Evolutionary conservation across 2,888 invertebrate species (phyloP), one percentile per base, ranked within the genome.

Genomic region (Phytoseiulus persimilis): DNA sequence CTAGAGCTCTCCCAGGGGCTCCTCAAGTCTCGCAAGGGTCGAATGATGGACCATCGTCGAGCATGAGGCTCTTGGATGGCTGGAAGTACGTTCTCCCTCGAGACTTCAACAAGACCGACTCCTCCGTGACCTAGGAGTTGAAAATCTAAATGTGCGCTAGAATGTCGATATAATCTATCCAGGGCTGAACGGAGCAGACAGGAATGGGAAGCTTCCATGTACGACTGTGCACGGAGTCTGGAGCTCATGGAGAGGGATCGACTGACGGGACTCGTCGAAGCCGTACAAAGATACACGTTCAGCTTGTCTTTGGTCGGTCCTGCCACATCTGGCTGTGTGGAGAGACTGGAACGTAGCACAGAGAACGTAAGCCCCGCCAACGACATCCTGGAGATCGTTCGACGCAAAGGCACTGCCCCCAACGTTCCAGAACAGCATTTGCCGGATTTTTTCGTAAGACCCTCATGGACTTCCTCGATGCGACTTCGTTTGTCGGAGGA

Each of bases 161-260:
- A 28, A 18, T 28, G 5, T 23, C 39, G 39, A 3, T 11, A 23
- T 33, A 45, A 39, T 83, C 32, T 87, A 11, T 33, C n/a, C 87
- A 95, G 97, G 91, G 96, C 97, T 46, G 98, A 98, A 93, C 94
- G 97, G 91, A 95, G 97, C 32, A 95, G 96, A 94, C 95, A 94
- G 92, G 98, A 97, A 93, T 97, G 97, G 96, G 98, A 98, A 93
- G 95, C 96, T 91, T 95, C 96, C 14, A 96, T 98, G 23, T 94
- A 95, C 90, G 95, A 96, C 92, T 97, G 97, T 31, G 95, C 96
- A 39, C 95, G 95, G 33, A 95, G 96, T 92, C 95, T 98, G 93
- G 97, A 97, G 93, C 95, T 95, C 90, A 94, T 98, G 90, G 98
- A 98, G 92, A 97, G 97, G 92, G 97, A 98, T 93, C 94, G 98